Evolutionary conservation across 2,888 invertebrate genomes (phyloP).

Genomic region (Dryadula phaetusa): DNA sequence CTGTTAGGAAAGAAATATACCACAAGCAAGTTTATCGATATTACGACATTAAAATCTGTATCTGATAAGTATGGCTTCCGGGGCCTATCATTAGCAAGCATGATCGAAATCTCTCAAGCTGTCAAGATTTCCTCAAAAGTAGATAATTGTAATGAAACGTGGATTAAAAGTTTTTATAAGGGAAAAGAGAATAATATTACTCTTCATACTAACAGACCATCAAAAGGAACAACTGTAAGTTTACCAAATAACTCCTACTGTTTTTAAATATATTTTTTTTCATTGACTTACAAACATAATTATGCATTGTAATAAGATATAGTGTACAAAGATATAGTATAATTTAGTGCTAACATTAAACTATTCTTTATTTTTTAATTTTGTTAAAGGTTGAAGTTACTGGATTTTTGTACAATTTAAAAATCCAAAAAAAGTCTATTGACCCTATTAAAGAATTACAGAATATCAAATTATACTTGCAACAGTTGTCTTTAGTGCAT

Average conservation of each 20-base stretch:
- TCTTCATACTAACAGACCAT: slow-evolving; percentile 77
- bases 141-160: slow-evolving; percentile 77
- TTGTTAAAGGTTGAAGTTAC: slow-evolving; percentile 85
- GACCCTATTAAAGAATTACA: slow-evolving; percentile 83
- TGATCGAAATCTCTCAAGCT: slow-evolving; percentile 81
- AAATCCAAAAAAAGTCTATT: slow-evolving; percentile 84
- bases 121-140: slow-evolving; percentile 85
- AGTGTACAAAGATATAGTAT: too few species aligned
- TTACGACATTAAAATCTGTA: slow-evolving; percentile 78
- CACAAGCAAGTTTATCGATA: slow-evolving; percentile 86
- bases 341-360: not conserved
- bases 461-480: slow-evolving; percentile 83
- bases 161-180: slow-evolving; percentile 81
- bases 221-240: slow-evolving; percentile 87
- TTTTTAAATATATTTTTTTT: slow-evolving; percentile 16
- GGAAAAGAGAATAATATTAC: slow-evolving; percentile 69
- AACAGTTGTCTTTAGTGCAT: slow-evolving; percentile 87
- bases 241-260: not conserved
- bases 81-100: slow-evolving; percentile 87
- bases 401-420: slow-evolving; percentile 86
- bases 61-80: slow-evolving; percentile 86
- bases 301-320: too few species aligned
- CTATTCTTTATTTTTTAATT: too few species aligned
- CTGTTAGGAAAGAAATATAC: slow-evolving; percentile 85
- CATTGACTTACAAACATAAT: too few species aligned